Percentiles rank a stretch among this genome's conserved stretches.
Evolutionary conservation across 2,797 vertebrate genomes (phyloP).

Genomic region (Strix occidentalis): DNA sequence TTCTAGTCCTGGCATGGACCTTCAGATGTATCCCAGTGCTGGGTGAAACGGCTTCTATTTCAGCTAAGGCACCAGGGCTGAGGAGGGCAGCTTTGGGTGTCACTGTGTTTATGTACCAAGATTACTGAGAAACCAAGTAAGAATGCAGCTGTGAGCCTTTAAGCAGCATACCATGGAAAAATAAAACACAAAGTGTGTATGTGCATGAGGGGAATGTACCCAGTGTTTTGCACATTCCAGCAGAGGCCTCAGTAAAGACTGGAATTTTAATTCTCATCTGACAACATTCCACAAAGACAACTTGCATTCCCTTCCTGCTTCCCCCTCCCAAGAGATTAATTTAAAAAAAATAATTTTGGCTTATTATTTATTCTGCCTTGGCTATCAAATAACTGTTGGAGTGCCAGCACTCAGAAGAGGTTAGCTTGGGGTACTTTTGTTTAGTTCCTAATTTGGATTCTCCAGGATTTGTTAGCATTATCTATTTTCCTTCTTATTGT

Average conservation of each 20-base stretch:
- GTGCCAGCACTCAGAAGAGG: background rate
- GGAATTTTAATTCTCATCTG: constrained; percentile 43
- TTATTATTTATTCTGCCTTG: constrained; percentile 33
- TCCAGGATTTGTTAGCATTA: background rate
- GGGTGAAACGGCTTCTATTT: background rate
- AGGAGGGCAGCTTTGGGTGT: background rate
- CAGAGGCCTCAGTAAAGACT: constrained; percentile 17
- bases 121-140: background rate
- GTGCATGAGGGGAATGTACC: background rate
- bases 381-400: background rate
- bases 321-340: background rate
- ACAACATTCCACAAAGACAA: constrained; percentile 32
- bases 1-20: background rate
- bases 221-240: constrained; percentile 22
- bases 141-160: background rate
- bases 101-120: background rate
- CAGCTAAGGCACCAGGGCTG: background rate
- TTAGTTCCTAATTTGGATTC: background rate
- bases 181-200: background rate
- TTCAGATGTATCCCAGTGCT: background rate
- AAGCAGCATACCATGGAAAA: background rate
- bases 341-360: background rate
- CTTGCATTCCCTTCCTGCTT: constrained; percentile 3
- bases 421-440: background rate
- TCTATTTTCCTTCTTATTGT: background rate